phyloP scores from a whole-genome alignment of 2,113 vertebrate genomes.

The Panthera uncia region DNA sequence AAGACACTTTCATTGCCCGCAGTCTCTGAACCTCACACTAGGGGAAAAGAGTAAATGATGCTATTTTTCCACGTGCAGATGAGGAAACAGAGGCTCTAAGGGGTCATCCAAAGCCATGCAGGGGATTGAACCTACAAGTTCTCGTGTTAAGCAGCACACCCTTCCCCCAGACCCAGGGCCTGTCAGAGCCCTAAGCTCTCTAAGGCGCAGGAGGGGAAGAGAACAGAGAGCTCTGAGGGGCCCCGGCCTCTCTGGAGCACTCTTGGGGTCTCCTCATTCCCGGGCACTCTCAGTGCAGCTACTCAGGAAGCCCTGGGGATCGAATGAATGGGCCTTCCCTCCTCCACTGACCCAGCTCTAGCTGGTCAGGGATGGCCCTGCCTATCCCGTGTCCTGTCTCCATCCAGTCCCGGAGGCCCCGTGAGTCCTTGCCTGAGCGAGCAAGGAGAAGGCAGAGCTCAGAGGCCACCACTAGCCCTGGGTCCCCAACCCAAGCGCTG shows the following conservation, averaged over 20 bases:
- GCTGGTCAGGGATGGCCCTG: background rate
- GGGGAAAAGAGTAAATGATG: background rate
- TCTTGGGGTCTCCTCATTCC: background rate
- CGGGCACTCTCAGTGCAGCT: background rate
- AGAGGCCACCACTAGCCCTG: background rate
- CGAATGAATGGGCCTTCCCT: background rate
- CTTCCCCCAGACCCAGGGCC: background rate
- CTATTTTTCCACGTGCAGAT: background rate
- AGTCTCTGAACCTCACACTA: background rate
- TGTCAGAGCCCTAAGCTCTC: background rate
- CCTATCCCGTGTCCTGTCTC: background rate
- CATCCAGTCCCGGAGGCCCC: background rate
- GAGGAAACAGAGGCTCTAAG: background rate
- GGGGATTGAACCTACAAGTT: rapidly evolving
- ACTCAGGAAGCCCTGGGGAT: background rate
- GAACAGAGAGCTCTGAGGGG: background rate
- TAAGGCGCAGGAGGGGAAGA: rapidly evolving
- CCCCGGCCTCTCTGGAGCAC: background rate
- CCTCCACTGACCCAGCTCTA: background rate
- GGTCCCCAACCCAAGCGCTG: background rate
- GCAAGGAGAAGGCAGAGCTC: background rate
- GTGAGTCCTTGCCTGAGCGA: rapidly evolving
- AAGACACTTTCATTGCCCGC: background rate
- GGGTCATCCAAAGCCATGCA: background rate
- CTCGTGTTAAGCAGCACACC: rapidly evolving